Conservation (phyloP, 2,888 invertebrate species). For the Apoda limacodes region DNA sequence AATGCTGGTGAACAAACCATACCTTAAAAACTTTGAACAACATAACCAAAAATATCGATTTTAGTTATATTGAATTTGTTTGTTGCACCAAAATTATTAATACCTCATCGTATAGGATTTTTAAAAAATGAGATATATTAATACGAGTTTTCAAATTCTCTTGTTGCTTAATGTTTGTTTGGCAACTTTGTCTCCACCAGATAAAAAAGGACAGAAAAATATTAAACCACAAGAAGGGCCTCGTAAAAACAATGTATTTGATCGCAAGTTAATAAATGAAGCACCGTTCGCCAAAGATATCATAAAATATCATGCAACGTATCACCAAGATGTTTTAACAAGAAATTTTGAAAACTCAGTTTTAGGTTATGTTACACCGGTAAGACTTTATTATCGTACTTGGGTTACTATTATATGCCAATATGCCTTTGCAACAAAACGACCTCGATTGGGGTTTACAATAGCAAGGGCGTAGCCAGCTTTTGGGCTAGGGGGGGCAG, state of each 20-base stretch:
- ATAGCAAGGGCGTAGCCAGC: too few species aligned
- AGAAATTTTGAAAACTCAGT: constrained; percentile 80
- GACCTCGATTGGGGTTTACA: not conserved
- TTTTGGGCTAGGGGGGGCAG: too few species aligned
- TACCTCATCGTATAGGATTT: too few species aligned
- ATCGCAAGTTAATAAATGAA: constrained; percentile 76
- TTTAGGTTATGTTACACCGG: constrained; percentile 93
- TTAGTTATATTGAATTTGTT: too few species aligned
- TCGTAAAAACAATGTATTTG: constrained; percentile 73
- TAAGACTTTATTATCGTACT: too few species aligned
- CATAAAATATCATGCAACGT: constrained; percentile 79
- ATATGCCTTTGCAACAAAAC: not conserved
- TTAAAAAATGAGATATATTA: constrained; percentile 44
- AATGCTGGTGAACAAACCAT: too few species aligned
- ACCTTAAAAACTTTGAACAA: too few species aligned
- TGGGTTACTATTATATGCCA: too few species aligned
- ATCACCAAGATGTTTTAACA: constrained; percentile 75
- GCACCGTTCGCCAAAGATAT: constrained; percentile 79
- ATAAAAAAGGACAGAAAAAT: constrained; percentile 55
- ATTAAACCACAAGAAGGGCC: constrained; percentile 69
- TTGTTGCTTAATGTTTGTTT: constrained; percentile 47
- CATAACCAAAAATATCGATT: too few species aligned
- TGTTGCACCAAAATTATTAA: too few species aligned
- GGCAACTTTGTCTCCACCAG: constrained; percentile 59
- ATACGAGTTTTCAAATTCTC: constrained; percentile 38